Base-by-base conservation (phyloP, 1,140 invertebrate genomes). In the Bombyx mandarina region DNA sequence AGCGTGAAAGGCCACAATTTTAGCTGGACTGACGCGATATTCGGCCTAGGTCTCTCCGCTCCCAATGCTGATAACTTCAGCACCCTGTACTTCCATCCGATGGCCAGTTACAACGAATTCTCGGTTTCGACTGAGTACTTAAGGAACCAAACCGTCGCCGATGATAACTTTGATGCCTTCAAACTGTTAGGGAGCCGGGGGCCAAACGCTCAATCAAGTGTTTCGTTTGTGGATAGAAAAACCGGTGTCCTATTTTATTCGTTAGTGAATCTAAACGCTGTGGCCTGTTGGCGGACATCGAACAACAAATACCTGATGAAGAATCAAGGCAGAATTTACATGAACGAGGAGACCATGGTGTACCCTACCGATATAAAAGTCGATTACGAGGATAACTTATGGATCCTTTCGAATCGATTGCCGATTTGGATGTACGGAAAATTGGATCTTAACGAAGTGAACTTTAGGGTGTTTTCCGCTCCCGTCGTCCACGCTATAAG, bases 281-380 rank as follows among this genome's bases (percentile, higher is more conserved):
- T 95, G 0, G 93, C 92, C 2, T 95, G 94, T 65, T 95, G 94
- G 94, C 92, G 90, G 56, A 93, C 93, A 0, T 90, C 90, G 1
- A 91, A 89, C 56, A 91, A 90, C 6, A 88, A 87, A 1, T 94
- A 93, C 60, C 89, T 73, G 2, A 90, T 91, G 69, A 90, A 90
- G 57, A 90, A 92, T 22, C 93, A 94, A 70, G 92, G 91, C 18
- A 80, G 92, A 44, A 90, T 95, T 49, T 94, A 91, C 56, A 91
- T 91, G 88, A 91, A 92, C 77, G 91, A 93, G 54, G 88, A 89
- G 1, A 93, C 91, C 1, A 91, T 94, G 91, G 84, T 94, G 6
- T 95, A 94, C 59, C 93, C 94, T 6, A 94, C 93, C 49, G 93
- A 94, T 70, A 86, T 95, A 7, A 94, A 94, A 79, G 92, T 95